A percentile compares a stretch with the other conserved stretches of the same genome.
Conservation (phyloP, 2,797 vertebrate species). For the Holocentrus rufus region DNA sequence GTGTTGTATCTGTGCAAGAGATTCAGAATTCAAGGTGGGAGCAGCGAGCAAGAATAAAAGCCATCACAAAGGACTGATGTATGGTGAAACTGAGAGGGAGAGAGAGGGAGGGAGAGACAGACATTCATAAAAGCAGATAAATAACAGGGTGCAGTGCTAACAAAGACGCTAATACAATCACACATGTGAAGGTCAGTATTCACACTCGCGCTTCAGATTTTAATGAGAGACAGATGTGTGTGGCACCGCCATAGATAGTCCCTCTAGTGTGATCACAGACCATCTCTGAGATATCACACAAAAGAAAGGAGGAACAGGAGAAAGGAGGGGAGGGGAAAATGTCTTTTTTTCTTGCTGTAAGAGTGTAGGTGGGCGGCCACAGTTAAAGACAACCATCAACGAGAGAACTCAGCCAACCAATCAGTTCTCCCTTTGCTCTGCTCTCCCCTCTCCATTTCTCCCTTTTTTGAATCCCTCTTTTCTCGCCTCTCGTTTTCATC, state of each 20-base stretch:
- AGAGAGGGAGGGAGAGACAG: background rate
- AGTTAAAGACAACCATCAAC: conserved; percentile 33
- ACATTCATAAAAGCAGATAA: conserved; percentile 17
- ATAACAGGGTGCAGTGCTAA: conserved; percentile 26
- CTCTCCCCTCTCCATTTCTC: conserved; percentile 12
- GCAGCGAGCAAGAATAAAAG: conserved; percentile 39
- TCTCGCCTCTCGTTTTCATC: conserved; percentile 43
- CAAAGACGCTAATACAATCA: conserved; percentile 36
- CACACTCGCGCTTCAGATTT: conserved; percentile 29
- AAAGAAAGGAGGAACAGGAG: conserved; percentile 1
- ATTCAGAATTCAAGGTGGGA: conserved; percentile 46
- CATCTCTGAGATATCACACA: conserved; percentile 33
- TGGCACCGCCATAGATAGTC: conserved; percentile 6
- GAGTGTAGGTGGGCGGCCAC: conserved; percentile 7
- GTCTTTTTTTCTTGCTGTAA: conserved; percentile 15
- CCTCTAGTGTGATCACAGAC: conserved; percentile 36
- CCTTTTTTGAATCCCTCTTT: conserved; percentile 46
- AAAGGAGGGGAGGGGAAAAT: background rate
- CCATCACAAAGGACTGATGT: conserved; percentile 23
- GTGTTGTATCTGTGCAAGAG: conserved; percentile 17
- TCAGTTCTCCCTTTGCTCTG: conserved; percentile 3
- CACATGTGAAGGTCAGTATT: conserved; percentile 44
- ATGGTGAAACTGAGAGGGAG: conserved; percentile 37
- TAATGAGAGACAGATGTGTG: conserved; percentile 51
- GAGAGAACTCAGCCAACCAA: conserved; percentile 24